phyloP scores from a whole-genome alignment of 2,797 vertebrate species.

The Pelochelys cantorii region DNA sequence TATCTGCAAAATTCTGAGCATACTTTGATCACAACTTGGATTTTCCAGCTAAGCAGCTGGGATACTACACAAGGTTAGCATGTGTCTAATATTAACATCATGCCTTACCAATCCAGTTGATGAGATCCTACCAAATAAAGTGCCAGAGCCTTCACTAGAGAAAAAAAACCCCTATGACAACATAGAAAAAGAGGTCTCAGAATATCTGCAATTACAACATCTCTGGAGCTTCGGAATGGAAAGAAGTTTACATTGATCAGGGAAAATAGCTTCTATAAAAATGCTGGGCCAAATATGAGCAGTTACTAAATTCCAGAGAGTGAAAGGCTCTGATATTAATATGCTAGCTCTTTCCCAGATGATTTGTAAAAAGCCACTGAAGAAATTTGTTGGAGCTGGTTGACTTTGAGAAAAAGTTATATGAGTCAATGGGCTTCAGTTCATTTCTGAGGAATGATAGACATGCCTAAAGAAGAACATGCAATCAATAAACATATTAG shows the following conservation, averaged over 20 bases:
- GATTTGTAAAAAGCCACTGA: neutral
- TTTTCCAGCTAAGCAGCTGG: too few relatives aligned
- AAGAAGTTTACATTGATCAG: neutral
- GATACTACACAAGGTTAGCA: too few relatives aligned
- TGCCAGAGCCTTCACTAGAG: neutral
- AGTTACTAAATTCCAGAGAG: neutral
- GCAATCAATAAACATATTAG: neutral
- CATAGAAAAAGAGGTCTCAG: neutral
- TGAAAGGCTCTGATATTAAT: neutral
- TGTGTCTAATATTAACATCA: neutral
- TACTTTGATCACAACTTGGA: neutral
- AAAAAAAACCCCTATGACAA: neutral
- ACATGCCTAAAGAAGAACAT: fast-evolving
- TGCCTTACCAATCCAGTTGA: neutral
- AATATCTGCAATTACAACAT: neutral
- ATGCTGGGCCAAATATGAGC: neutral
- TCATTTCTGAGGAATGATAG: neutral
- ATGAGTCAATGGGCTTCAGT: neutral
- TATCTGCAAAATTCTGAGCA: neutral
- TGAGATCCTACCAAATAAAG: neutral
- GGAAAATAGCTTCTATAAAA: neutral
- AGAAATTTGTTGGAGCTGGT: neutral
- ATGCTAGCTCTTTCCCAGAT: neutral
- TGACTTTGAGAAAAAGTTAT: neutral
- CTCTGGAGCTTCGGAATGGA: neutral